Conservation (phyloP, 2,113 vertebrate species). For the Centropus bengalensis region DNA sequence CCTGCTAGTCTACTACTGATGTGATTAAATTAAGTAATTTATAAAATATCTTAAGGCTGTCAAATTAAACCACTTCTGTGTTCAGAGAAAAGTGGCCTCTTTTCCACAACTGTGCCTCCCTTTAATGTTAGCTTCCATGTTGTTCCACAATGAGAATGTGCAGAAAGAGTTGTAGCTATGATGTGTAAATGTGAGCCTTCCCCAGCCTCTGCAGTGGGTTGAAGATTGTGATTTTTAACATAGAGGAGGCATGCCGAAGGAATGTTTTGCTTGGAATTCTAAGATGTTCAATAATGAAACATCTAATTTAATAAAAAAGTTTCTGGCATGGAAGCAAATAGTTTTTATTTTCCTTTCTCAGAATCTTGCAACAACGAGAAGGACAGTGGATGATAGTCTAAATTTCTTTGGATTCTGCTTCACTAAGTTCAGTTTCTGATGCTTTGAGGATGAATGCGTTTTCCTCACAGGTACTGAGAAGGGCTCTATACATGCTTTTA, state of each 20-base stretch:
- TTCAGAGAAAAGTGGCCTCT: neutral
- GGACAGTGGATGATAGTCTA: neutral
- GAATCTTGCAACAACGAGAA: neutral
- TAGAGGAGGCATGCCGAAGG: neutral
- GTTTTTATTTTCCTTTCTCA: neutral
- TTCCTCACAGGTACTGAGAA: neutral
- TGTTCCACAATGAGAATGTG: neutral
- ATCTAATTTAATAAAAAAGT: neutral
- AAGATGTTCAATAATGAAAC: neutral
- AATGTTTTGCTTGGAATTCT: neutral
- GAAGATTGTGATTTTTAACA: neutral
- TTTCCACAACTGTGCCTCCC: too few species aligned
- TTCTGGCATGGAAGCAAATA: neutral
- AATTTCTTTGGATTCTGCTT: neutral
- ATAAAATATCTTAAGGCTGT: neutral
- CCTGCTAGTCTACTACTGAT: neutral
- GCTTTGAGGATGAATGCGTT: neutral
- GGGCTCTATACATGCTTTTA: neutral
- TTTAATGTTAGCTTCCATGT: neutral
- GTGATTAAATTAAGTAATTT: neutral
- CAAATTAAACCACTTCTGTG: neutral
- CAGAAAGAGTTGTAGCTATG: too few species aligned
- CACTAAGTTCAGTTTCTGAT: neutral
- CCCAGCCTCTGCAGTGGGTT: neutral
- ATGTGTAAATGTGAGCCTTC: fast-evolving